Evolutionary conservation across 2,888 invertebrate genomes (phyloP), one percentile per base, ranked within the genome.

Genomic region (Drosophila greeni): DNA sequence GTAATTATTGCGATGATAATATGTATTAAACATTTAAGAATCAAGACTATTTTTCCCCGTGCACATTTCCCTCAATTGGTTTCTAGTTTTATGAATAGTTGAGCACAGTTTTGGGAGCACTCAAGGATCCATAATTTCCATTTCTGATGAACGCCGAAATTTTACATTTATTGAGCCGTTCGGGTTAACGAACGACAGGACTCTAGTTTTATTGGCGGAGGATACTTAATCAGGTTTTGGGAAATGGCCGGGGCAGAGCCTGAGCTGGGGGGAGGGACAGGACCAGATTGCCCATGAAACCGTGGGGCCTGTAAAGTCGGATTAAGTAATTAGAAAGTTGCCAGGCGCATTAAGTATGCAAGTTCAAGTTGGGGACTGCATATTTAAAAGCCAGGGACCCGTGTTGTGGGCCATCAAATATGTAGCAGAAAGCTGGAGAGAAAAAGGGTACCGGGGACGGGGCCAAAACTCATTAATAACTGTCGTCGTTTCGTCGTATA

Each of bases 301-400:
- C 33, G 37, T 61, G 49, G 39, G 43, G 69, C 71, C 74, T 69
- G 53, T 73, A 59, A 74, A 70, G 79, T 74, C 80, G 74, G 82
- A 77, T 82, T 80, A 82, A 82, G 80, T 76, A 74, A 78, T 77
- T 79, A 79, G 65, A 76, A 78, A 81, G 80, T 75, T 73, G 49
- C 45, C 65, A 59, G 40, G 64, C 49, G 31, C 68, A 78, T 78
- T 73, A 74, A 82, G 71, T 80, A 78, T 78, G 82, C 80, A 82
- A 74, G 74, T 73, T 76, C 67, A 79, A 70, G 65, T 74, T 67
- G 57, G 47, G 62, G 70, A 57, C 61, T 79, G 77, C 72, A 77
- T 77, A 77, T 76, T 82, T 61, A 77, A 70, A 49, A 64, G 56
- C 66, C 14, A 47, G 29, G 45, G 45, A 20, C 45, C 29, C 57